Base-by-base conservation (phyloP, 2,888 invertebrate species). In the Phortica magna region DNA sequence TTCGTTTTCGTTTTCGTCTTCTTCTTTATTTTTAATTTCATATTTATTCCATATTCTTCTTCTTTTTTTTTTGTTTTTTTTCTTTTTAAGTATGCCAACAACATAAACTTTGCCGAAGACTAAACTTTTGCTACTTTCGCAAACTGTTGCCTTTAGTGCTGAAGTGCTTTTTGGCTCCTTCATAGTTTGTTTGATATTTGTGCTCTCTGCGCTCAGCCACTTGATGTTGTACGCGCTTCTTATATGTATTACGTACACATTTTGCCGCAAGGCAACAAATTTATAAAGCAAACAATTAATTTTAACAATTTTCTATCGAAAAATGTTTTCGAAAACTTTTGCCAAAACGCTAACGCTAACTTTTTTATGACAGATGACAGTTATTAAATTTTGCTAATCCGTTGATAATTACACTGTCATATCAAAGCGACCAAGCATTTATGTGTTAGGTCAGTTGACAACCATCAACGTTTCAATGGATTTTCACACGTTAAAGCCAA, bases 51-150 rank as follows among this genome's bases (percentile, higher is more conserved):
- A 2, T n/a, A 4, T 59, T 59, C 59, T 59, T 59, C n/a, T 9
- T 7, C 17, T 59, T 17, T 7, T 59, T n/a, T 59, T 59, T 9
- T 10, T 59, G 2, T 3, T 57, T 17, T 59, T 59, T 17, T 59
- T 4, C 9, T 59, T 7, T 0, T 48, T 48, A 1, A 48, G 48
- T 14, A 48, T 48, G 48, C 48, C 14, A 31, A 31, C 31, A 31
- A 2, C 14, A 48, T 9, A 48, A 48, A 87, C 85, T 85, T 87
- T 87, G 31, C 87, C 87, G 85, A 85, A 85, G 85, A 83, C 87
- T 75, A 74, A 76, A 79, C 78, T 79, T 80, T 73, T 75, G 79
- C 79, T 76, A 76, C 83, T 82, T 76, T 78, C 74, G 72, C 65
- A 67, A 41, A 43, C 67, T 59, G 42, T 43, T 77, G 78, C 22